Base-by-base conservation (phyloP, 2,888 invertebrate species). In the Hartigia nigra region DNA sequence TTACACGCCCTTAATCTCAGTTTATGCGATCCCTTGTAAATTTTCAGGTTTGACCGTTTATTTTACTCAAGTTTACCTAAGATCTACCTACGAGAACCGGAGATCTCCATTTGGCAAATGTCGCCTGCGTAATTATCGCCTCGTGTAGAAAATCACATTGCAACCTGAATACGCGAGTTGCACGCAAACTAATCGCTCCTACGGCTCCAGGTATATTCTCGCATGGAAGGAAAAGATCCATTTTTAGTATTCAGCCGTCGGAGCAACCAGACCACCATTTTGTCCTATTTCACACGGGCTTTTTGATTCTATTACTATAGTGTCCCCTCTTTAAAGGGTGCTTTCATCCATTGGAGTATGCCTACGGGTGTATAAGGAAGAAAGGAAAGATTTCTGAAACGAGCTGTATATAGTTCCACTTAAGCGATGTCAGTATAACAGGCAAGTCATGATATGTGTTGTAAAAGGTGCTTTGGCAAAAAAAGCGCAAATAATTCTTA, bases 401-500 rank as follows among this genome's bases (percentile, higher is more conserved):
- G 23, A 55, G 14, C 55, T 2, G 55, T 55, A 55, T 55, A 23
- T 23, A 55, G 55, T 55, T 55, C 55, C 55, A 23, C 23, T 23
- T 55, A 55, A 55, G 14, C 23, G 55, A 55, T 5, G 55, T 55
- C 55, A 23, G 55, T 23, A 23, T 55, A 23, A 23, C 55, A 55
- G 9, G 55, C 55, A 23, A 55, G 55, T 55, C 55, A 1, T 23
- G 23, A 55, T 55, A 23, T 23, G n/a, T n/a, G n/a, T n/a, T n/a
- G n/a, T n/a, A n/a, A n/a, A n/a, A n/a, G 23, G 55, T 9, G 55
- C 55, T 23, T 14, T 2, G 55, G 23, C 9, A 9, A 23, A 39
- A 23, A 55, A 55, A 14, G 23, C 23, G 23, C 55, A 55, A 55
- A 55, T 55, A 55, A 23, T 55, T 82, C 82, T 77, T 78, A 77